Evolutionary conservation across 2,888 invertebrate genomes (phyloP), one percentile per base, ranked within the genome.

Genomic region (Andrena haemorrhoa): DNA sequence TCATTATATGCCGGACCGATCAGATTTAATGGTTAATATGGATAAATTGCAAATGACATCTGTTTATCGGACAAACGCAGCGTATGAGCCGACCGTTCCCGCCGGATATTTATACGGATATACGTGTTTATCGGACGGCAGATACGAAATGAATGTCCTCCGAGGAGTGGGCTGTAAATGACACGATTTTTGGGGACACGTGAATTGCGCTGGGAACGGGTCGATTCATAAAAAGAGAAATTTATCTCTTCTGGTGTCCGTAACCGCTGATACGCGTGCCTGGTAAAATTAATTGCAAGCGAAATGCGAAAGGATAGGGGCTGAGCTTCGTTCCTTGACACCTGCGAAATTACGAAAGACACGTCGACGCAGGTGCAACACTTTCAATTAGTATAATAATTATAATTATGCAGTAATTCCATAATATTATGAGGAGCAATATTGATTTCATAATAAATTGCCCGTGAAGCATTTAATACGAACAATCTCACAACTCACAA

Each of bases 11-110:
- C 20, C 60, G 33, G 49, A 41, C 12, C 70, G 75, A 75, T 75
- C 82, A 31, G 49, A 66, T 81, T 82, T 71, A 81, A 82, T 66
- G 75, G 75, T 61, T 82, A 71, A 80, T 79, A 75, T 63, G 69
- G 70, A 82, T 77, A 80, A 80, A 77, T 82, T 81, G 82, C 81
- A 66, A 81, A 81, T 82, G 81, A 75, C 82, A 81, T 81, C 75
- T 82, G 82, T 82, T 82, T 81, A 71, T 81, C 66, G 75, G 58
- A 49, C 61, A 70, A 70, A 66, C 35, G 70, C 70, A n/a, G 66
- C 65, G 53, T 41, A 71, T 20, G 75, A 80, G 56, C 49, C 26
- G 51, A 69, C 47, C 65, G 51, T 61, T 31, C 53, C 65, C 60
- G 3, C 64, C n/a, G 65, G 49, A 65, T 80, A 82, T 82, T 70